Evolutionary conservation across 2,888 invertebrate species (phyloP), one percentile per base, ranked within the genome.

Genomic region (Euphydryas editha): DNA sequence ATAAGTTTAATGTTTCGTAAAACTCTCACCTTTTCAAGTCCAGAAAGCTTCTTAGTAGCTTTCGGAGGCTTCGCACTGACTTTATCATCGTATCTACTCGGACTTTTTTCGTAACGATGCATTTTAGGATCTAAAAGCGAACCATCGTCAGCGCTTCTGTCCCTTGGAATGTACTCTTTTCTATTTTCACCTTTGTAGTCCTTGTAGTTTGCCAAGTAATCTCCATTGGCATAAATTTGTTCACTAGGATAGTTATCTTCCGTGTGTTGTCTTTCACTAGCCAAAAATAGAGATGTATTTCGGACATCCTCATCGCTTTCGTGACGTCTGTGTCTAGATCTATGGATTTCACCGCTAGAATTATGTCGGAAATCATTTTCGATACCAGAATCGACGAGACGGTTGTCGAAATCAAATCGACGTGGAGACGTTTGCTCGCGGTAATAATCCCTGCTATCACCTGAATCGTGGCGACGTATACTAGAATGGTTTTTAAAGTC

Each of bases 311-410:
- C 96, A 72, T 95, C 95, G 72, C 95, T 95, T 70, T 95, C 95
- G 70, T 94, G 93, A 74, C 85, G 87, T 66, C 82, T 81, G 57
- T 83, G 79, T 68, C 83, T 83, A 30, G 75, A 74, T 65, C 82
- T 83, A 63, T 89, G 84, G 18, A 94, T 82, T 67, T 94, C 94
- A 18, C 93, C 93, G 74, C 93, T 94, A 0, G 96, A 95, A 76
- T 96, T 96, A 71, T 96, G 94, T 60, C 96, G 94, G 76, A 96
- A 96, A 82, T 97, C 96, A 74, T 96, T 96, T 79, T 96, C 96
- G 71, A 96, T 96, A 0, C 97, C 96, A 0, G 96, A 97, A 86
- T 97, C 96, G 2, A 95, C 95, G 60, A 95, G 89, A 62, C 95
- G 93, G 76, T 94, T 95, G 73, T 95, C 95, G 68, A 90, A 90